These are phyloP conservation scores for Stomorhina lunata DNA, from an alignment of 2,888 invertebrate species.

Conservation along the genomic window DNA sequence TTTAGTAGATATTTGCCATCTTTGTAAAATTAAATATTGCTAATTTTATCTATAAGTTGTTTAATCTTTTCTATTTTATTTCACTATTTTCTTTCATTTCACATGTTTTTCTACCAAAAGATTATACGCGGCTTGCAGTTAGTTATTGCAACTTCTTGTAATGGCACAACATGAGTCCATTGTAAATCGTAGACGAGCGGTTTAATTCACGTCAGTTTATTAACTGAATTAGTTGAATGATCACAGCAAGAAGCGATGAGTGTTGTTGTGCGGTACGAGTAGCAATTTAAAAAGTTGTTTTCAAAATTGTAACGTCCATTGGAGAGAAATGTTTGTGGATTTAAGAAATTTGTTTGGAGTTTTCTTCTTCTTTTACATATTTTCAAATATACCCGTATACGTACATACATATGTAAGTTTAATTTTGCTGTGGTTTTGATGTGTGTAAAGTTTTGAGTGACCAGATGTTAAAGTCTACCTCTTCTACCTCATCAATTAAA, in stretches of 20 bases:
- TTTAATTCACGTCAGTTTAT: constrained; percentile 51
- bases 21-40: neutral
- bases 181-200: constrained; percentile 16
- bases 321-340: constrained; percentile 32
- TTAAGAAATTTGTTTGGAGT: constrained; percentile 15
- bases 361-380: neutral
- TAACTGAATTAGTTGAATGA: constrained; percentile 58
- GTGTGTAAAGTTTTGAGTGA: too few species aligned
- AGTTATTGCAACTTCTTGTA: neutral
- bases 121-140: constrained; percentile 28
- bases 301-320: constrained; percentile 47
- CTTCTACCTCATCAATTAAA: too few species aligned
- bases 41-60: constrained; percentile 21
- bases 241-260: constrained; percentile 22
- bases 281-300: constrained; percentile 54
- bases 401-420: neutral
- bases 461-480: too few species aligned
- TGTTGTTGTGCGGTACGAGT: too few species aligned
- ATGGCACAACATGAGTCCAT: constrained; percentile 19
- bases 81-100: neutral
- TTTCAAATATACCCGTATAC: neutral
- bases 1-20: constrained; percentile 1
- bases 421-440: too few species aligned
- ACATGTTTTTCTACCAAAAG: constrained; percentile 8
- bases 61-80: neutral